Evolutionary conservation across 2,113 vertebrate genomes (phyloP), one percentile per base, ranked within the genome.

Genomic region (Rallus limicola): DNA sequence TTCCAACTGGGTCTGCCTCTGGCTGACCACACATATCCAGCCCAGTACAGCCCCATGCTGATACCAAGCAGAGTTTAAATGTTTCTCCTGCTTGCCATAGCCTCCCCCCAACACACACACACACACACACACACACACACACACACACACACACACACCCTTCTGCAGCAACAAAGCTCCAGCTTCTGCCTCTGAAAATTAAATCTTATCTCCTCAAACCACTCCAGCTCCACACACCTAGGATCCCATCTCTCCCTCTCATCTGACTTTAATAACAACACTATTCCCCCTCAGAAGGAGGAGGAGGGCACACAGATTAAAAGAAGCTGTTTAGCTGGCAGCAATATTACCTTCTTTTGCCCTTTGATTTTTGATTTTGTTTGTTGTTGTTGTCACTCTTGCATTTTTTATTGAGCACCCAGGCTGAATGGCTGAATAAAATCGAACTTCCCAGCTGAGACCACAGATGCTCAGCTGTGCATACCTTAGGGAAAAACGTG

Each of bases 131-230:
- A 5, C 60, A 1, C n/a, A n/a, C n/a, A n/a, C n/a, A n/a, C n/a
- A 36, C 36, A 36, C 36, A 36, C 36, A 36, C 36, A 36, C 36
- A 36, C 36, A 1, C 24, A 13, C 50, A 5, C 60, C 59, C 74
- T 95, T 2, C 82, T 81, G 17, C 56, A 88, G 29, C 74, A 91
- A 96, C 94, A 97, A 95, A 95, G 81, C 86, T 77, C 40, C 81
- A 65, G 46, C 53, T 76, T 65, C 82, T 88, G 38, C 46, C 62
- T 80, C 91, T 24, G 86, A 88, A 90, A 75, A 86, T 77, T 64
- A 29, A 95, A 94, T 93, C 93, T 98, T 97, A 97, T 96, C 96
- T 97, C 72, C 26, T n/a, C 9, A 58, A 88, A 75, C 86, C 94
- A 94, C 92, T 96, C 90, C 84, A 90, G 46, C 82, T 76, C 62